Conservation (phyloP, 2,113 vertebrate genomes). For the Ictidomys tridecemlineatus region DNA sequence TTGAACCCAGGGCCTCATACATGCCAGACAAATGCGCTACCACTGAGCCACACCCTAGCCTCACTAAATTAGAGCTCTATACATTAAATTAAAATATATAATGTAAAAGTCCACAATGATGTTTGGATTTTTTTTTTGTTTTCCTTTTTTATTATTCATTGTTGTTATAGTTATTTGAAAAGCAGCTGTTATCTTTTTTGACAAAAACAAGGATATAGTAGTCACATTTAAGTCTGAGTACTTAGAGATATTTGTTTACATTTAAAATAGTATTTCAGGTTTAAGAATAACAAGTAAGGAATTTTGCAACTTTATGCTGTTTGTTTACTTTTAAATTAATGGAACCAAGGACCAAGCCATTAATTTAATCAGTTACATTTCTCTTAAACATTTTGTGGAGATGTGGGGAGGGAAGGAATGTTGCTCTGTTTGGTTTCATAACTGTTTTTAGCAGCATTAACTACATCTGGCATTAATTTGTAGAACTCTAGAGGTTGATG, state of each 20-base stretch:
- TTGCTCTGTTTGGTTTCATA: slow-evolving; percentile 49
- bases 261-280: slow-evolving; percentile 52
- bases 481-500: neutral
- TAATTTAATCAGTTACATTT: slow-evolving; percentile 16
- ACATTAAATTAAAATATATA: slow-evolving; percentile 45
- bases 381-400: slow-evolving; percentile 1
- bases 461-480: slow-evolving; percentile 58
- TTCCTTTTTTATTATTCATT: neutral
- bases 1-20: too few relatives aligned
- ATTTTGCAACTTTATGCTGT: neutral
- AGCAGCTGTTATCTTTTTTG: slow-evolving; percentile 43
- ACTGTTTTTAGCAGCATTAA: slow-evolving; percentile 42
- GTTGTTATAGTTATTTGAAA: neutral
- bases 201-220: slow-evolving; percentile 34
- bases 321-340: slow-evolving; percentile 52
- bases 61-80: neutral
- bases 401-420: neutral
- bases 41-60: too few relatives aligned
- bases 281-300: slow-evolving; percentile 26
- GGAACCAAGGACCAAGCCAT: neutral
- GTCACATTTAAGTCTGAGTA: slow-evolving; percentile 55
- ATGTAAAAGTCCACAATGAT: slow-evolving; percentile 21
- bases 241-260: slow-evolving; percentile 17
- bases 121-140: neutral
- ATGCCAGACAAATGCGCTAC: too few relatives aligned